Conservation (phyloP, 1,140 invertebrate species). For the Euschistus heros region DNA sequence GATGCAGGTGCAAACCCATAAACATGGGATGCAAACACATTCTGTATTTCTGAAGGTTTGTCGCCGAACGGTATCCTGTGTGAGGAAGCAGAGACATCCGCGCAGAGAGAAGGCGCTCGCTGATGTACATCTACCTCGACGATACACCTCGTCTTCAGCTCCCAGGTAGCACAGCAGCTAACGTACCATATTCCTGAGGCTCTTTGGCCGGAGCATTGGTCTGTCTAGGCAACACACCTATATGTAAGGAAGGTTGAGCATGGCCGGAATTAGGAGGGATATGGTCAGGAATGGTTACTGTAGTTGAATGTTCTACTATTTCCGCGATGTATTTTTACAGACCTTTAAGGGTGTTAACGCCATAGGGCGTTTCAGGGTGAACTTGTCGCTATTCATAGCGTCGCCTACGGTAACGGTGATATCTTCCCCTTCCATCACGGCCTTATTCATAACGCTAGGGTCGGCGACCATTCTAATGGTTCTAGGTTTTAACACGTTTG, state of each 20-base stretch:
- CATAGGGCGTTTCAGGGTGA: neutral
- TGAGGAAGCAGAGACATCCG: too few relatives aligned
- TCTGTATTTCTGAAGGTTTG: too few relatives aligned
- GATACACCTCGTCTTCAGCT: neutral
- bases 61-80: too few relatives aligned
- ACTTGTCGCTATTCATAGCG: neutral
- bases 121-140: too few relatives aligned
- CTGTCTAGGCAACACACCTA: constrained; percentile 10
- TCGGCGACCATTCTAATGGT: neutral
- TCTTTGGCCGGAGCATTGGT: constrained; percentile 7
- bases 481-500: neutral
- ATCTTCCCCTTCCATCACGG: neutral
- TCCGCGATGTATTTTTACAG: neutral
- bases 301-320: neutral
- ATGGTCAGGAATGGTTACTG: constrained; percentile 3
- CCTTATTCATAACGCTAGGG: neutral
- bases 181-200: neutral
- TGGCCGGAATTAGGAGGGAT: constrained; percentile 12
- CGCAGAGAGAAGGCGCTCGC: too few relatives aligned
- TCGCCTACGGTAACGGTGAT: neutral
- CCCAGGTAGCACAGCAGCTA: neutral
- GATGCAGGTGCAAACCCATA: too few relatives aligned
- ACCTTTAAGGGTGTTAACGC: neutral
- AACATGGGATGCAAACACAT: too few relatives aligned
- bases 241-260: constrained; percentile 9